Evolutionary conservation across 1,140 invertebrate species (phyloP), one percentile per base, ranked within the genome.

Genomic region (Euglossa dilemma): DNA sequence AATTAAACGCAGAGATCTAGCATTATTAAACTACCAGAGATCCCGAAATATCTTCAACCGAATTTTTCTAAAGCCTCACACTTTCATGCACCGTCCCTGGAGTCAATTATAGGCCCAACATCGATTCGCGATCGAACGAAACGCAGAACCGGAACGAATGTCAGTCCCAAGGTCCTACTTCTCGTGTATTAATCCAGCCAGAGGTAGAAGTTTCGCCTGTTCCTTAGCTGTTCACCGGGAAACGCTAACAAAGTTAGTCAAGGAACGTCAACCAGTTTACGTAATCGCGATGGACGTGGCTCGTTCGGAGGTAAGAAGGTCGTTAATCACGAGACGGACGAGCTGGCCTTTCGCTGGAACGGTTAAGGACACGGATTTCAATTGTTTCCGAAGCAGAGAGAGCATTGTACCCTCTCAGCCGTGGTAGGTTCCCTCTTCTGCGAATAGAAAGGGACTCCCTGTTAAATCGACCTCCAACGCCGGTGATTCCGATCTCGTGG

Each of bases 231-330:
- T 71, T 67, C 72, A 52, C 25, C 67, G 70, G n/a, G 50, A 57
- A 70, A 23, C 80, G 69, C 84, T 90, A 91, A 90, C 69, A 70
- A 84, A 88, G 86, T 91, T 90, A 91, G 86, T 75, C 74, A 87
- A 88, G 83, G 79, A 69, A 85, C 79, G 85, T 86, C 78, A 85
- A 76, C 84, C 64, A 64, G 45, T 71, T 91, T 91, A 89, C 85
- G 87, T 87, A 91, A 91, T 67, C 47, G 23, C 36, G 45, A 69
- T 85, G 81, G 80, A 87, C 83, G 54, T 80, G 69, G 80, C 79
- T 71, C 75, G 79, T 45, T 85, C 84, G 76, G 88, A 88, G 77
- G 80, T 77, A 86, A 87, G 84, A 91, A 90, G 89, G 82, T 90
- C 84, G 75, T 75, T 83, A 75, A 82, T 91, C 89, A 85, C 85